Evolutionary conservation across 1,140 invertebrate genomes (phyloP).

Genomic region (Saccostrea echinata): DNA sequence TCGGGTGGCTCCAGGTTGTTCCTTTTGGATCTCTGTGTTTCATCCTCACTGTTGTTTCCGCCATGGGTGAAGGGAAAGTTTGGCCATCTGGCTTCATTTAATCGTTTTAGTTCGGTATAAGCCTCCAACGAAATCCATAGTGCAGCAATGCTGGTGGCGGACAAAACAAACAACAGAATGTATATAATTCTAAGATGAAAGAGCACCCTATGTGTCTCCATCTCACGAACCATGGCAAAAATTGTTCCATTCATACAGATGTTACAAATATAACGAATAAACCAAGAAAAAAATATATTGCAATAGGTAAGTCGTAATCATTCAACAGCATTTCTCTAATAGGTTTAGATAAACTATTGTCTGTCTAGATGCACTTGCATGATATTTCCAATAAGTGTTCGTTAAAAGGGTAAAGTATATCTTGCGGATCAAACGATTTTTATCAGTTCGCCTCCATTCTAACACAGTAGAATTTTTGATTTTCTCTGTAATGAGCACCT

Average conservation of each 20-base stretch:
- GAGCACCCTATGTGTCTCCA: slow-evolving; percentile 11
- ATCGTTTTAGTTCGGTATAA: not conserved
- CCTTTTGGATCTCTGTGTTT: slow-evolving; percentile 7
- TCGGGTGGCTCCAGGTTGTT: not conserved
- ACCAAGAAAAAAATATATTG: not conserved
- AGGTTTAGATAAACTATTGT: slow-evolving; percentile 35
- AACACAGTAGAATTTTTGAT: not conserved
- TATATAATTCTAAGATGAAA: slow-evolving; percentile 25
- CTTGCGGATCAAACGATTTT: slow-evolving; percentile 19
- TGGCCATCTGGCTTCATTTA: not conserved
- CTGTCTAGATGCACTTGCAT: slow-evolving; percentile 5
- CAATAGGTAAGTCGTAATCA: not conserved
- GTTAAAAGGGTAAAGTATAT: slow-evolving; percentile 29
- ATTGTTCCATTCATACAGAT: not conserved
- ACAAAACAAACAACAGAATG: slow-evolving; percentile 17
- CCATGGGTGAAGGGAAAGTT: not conserved
- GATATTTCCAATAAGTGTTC: not conserved
- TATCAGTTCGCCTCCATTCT: not conserved
- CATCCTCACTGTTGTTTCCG: not conserved
- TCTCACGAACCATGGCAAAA: not conserved
- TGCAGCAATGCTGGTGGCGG: not conserved
- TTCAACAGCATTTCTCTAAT: slow-evolving; percentile 22
- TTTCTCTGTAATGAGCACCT: slow-evolving; percentile 1
- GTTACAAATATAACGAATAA: not conserved
- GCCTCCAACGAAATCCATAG: not conserved